A percentile compares a stretch with the other conserved stretches of the same genome.
These are phyloP conservation scores for Agriotes lineatus DNA, from an alignment of 2,888 invertebrate genomes.

Conservation along the genomic window DNA sequence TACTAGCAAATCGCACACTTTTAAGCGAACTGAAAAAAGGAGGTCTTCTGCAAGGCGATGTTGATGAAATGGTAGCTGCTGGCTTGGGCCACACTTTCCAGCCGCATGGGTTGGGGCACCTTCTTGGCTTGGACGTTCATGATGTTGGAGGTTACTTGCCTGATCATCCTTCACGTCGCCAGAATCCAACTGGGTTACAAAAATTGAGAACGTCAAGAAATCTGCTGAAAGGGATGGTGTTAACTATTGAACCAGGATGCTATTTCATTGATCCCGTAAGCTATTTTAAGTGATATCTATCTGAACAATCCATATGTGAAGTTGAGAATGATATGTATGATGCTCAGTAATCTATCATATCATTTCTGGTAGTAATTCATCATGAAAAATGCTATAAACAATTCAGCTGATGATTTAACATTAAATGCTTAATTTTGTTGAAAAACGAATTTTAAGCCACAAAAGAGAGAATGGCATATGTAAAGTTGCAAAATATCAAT, in stretches of 20 bases:
- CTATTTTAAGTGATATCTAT: too few relatives aligned
- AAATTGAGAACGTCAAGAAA: slow-evolving; percentile 85
- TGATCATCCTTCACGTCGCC: slow-evolving; percentile 77
- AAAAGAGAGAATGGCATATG: too few relatives aligned
- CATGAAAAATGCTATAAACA: too few relatives aligned
- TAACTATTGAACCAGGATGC: slow-evolving; percentile 97
- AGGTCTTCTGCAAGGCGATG: slow-evolving; percentile 80
- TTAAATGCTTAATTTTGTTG: too few relatives aligned
- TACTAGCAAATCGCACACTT: slow-evolving; percentile 82
- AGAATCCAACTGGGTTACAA: slow-evolving; percentile 76
- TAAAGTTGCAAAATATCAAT: too few relatives aligned
- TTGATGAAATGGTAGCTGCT: slow-evolving; percentile 79
- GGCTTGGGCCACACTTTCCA: slow-evolving; percentile 89
- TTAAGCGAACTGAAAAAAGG: slow-evolving; percentile 81
- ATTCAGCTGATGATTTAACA: too few relatives aligned
- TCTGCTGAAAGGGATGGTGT: slow-evolving; percentile 84
- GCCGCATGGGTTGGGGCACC: slow-evolving; percentile 97
- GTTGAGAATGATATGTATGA: too few relatives aligned
- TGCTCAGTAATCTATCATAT: too few relatives aligned
- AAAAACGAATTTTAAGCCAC: too few relatives aligned
- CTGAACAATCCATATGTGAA: too few relatives aligned
- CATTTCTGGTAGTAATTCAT: too few relatives aligned
- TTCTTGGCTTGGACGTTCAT: slow-evolving; percentile 96
- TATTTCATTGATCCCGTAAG: slow-evolving; percentile 89
- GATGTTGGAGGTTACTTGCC: slow-evolving; percentile 95